A percentile compares a stretch with the other conserved stretches of the same genome.
phyloP scores from a whole-genome alignment of 2,113 vertebrate genomes.

The Eira barbara region DNA sequence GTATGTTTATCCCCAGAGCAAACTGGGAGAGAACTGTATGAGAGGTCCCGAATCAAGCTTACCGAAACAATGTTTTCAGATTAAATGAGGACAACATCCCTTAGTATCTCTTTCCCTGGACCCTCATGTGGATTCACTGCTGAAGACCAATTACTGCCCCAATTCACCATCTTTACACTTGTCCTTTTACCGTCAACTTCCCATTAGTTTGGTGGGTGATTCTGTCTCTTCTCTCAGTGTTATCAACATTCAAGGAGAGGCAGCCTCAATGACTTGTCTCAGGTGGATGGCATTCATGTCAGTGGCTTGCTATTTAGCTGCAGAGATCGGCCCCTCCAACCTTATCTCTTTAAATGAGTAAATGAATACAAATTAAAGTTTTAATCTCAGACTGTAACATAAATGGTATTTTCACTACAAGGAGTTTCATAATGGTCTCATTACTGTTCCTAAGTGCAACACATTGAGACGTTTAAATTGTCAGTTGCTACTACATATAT shows the following conservation, averaged over 20 bases:
- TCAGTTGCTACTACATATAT: slow-evolving; percentile 55
- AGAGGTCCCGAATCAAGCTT: not conserved
- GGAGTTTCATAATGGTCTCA: slow-evolving; percentile 60
- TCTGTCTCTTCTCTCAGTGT: not conserved
- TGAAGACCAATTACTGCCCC: not conserved
- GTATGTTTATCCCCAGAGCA: not conserved
- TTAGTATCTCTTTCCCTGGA: not conserved
- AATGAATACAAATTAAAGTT: slow-evolving; percentile 60
- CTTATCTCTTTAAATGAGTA: slow-evolving; percentile 46
- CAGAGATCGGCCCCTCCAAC: not conserved
- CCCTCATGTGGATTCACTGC: not conserved
- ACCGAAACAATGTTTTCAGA: not conserved
- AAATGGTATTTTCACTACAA: slow-evolving; percentile 53
- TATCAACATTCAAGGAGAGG: not conserved
- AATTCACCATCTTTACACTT: not conserved
- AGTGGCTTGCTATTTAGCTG: not conserved
- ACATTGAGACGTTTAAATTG: slow-evolving; percentile 67
- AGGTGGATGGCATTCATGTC: not conserved
- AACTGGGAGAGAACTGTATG: not conserved
- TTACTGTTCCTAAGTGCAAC: slow-evolving; percentile 58
- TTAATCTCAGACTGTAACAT: slow-evolving; percentile 58
- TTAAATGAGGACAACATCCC: not conserved
- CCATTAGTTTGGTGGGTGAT: not conserved
- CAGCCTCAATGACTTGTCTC: not conserved
- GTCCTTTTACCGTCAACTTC: not conserved